phyloP scores from a whole-genome alignment of 2,888 invertebrate genomes.

The Tinea semifulvella region DNA sequence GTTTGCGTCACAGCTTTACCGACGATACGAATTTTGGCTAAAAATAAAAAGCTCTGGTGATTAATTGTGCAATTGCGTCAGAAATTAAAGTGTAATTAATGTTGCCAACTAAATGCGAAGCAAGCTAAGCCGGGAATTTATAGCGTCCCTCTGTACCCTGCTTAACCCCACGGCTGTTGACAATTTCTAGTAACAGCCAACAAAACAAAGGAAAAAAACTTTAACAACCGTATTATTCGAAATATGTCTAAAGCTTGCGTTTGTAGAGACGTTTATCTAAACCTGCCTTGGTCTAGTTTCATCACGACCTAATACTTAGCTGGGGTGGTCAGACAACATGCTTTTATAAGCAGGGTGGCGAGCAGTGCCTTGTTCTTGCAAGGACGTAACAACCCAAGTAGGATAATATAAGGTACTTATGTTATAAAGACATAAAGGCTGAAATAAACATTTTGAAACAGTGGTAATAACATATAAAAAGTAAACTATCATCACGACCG shows the following conservation, averaged over 20 bases:
- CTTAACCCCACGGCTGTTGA: not conserved
- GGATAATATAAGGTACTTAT: no score
- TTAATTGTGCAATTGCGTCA: constrained; percentile 10
- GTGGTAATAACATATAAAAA: no score
- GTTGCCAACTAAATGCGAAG: constrained; percentile 2
- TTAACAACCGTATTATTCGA: not conserved
- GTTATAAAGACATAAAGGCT: no score
- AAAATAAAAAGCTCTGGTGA: constrained; percentile 3
- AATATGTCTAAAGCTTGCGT: not conserved
- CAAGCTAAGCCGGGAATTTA: not conserved
- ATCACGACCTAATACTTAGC: no score
- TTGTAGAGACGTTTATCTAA: no score
- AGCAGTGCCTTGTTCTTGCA: no score
- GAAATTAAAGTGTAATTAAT: constrained; percentile 10
- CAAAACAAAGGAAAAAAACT: not conserved
- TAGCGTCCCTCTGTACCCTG: not conserved
- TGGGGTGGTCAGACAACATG: no score
- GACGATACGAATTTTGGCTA: not conserved
- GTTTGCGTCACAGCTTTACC: not conserved
- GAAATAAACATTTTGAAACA: no score
- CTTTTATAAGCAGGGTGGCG: no score
- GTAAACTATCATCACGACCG: no score
- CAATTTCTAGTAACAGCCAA: not conserved
- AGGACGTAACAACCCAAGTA: no score
- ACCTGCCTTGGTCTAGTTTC: no score